Evolutionary conservation across 2,113 vertebrate genomes (phyloP), one percentile per base, ranked within the genome.

Genomic region (Globicephala melas): DNA sequence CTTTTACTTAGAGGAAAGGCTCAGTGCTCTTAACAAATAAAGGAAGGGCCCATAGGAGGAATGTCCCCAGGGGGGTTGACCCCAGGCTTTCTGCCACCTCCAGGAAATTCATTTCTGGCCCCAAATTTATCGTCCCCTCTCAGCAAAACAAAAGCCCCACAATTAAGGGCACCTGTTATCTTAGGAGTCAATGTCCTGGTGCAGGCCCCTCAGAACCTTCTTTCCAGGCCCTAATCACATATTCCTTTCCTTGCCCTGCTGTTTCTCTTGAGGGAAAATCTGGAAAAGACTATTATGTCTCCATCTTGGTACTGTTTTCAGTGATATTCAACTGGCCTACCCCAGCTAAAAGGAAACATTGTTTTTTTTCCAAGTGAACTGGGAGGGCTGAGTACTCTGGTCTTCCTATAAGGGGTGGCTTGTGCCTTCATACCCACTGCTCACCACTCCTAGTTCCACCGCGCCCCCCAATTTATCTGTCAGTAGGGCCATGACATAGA

Each of bases 1-100:
- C 83, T 47, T 96, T 91, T 88, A 81, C 91, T 31, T 58, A 81
- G 85, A 94, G 63, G 85, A 95, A 95, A 76, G 81, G 44, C 63
- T n/a, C 25, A n/a, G 55, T 6, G 23, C 67, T 87, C 41, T 92
- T 68, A 87, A 53, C 60, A 94, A 89, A 94, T 10, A 83, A 60
- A 77, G 17, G 60, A 76, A 81, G 28, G 65, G 31, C 89, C 58
- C 62, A 50, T 33, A 83, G 93, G 31, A 92, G 44, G 82, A 89
- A 91, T 20, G 33, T 9, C 74, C 53, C 5, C 0, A 5, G 28
- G 28, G 5, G 63, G 6, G 55, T 20, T 28, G 28, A 55, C 33
- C 28, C 47, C 60, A n/a, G 44, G 31, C 60, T 10, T 79, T 62
- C 47, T 14, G 33, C 28, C 8, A 23, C 10, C 17, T 67, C 38